Evolutionary conservation across 2,113 vertebrate species (phyloP), one percentile per base, ranked within the genome.

Genomic region (Oryctolagus cuniculus): DNA sequence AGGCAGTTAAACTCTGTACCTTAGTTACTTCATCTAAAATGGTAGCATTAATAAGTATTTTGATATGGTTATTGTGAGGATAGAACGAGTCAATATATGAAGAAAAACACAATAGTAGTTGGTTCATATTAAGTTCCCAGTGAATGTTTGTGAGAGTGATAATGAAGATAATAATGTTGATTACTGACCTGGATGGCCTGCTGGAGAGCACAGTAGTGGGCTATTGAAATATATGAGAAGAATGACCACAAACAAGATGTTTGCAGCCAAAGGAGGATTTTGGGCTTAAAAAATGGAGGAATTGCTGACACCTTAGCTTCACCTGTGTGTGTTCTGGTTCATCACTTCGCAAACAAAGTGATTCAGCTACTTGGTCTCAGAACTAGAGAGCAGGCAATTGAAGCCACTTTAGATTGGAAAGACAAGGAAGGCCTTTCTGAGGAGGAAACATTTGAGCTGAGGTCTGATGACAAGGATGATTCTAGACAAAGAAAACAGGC

Each of bases 321-420:
- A 64, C 22, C 9, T 53, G 1, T 58, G 27, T 5, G 49, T 66
- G 16, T 15, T 58, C 67, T 73, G 24, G 49, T 74, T 27, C 51
- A 25, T 89, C 44, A 66, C 61, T 89, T 87, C 86, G 78, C 31
- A 67, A 84, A 73, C 31, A 74, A 1, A 89, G 58, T 51, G 21
- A 51, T 77, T 90, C 82, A 78, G 64, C 94, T 81, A 69, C 36
- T 81, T 89, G 79, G 11, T 94, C 55, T 82, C 86, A 89, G 53
- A 77, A 55, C 63, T 67, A 44, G 58, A 67, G 49, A 81, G 55
- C 78, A 78, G 44, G 24, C 25, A 16, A 13, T 80, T 89, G 38
- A 34, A 44, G 27, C 34, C 58, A n/a, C 36, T 93, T n/a, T 67
- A 90, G 61, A 58, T 44, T 67, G 17, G 31, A 53, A 70, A 36